Evolutionary conservation across 2,113 vertebrate genomes (phyloP), one percentile per base, ranked within the genome.

Genomic region (Eubucco bourcierii): DNA sequence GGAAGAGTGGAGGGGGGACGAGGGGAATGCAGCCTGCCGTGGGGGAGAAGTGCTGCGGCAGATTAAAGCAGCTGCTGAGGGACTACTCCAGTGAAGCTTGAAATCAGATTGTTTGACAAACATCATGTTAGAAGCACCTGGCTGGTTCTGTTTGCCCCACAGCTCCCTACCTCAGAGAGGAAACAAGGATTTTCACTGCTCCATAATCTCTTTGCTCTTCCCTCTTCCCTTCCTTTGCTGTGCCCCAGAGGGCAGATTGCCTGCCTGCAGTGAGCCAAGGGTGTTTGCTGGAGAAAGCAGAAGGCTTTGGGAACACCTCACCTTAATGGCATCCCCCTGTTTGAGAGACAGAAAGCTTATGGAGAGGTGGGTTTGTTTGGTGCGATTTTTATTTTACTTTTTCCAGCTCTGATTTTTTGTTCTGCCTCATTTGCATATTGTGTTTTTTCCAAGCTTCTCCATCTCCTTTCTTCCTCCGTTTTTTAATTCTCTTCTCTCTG

Each of bases 41-140:
- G 67, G 75, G 70, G 75, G 65, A 82, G 78, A 91, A 94, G 64
- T 52, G 86, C 79, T 91, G 91, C 21, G 29, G 78, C 87, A 93
- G 93, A 87, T 94, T 90, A 95, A 92, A 92, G 93, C 87, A 91
- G 88, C 94, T 95, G 87, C 91, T 84, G 74, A 95, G 80, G 95
- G 90, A 79, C 77, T 84, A 76, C 87, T 89, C 89, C 90, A 88
- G 58, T 95, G 93, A 94, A 94, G 93, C 94, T 67, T 94, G 94
- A 93, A 97, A 93, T 95, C 81, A 88, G 91, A 92, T 94, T 95
- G 95, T 92, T 91, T 93, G 94, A 96, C 92, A 95, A 91, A 96
- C 95, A 91, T 94, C 79, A 20, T 93, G 94, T 96, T 94, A 92
- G 92, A 94, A 92, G 92, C 94, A 93, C 87, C 91, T 94, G 79